Evolutionary conservation across 2,888 invertebrate species (phyloP), one percentile per base, ranked within the genome.

Genomic region (Drosophila yooni): DNA sequence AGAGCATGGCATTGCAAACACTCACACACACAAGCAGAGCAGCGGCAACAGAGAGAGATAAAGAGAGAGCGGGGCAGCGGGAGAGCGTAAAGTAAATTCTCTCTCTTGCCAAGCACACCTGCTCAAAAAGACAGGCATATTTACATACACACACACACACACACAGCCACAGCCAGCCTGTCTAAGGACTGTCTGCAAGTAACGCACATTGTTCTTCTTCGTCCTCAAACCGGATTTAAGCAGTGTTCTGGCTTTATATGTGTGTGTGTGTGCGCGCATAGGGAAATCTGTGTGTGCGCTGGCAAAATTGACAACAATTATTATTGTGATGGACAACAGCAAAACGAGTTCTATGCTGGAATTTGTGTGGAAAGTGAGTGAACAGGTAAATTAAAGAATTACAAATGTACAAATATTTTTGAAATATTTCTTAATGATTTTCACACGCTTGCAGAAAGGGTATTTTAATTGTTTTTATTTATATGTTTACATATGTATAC

Each of bases 141-240:
- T 77, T 76, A 76, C 77, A 76, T 76, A 63, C 64, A 48, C 31
- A 31, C 27, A 54, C 18, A 62, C 36, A 21, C 63, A 51, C 48
- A 58, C 52, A 46, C 18, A 56, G 15, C 11, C 33, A 7, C 15
- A 10, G 21, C 25, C 21, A 40, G 50, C 29, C 66, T 71, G 76
- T 77, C 76, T 76, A 72, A 76, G 76, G 78, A 76, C 74, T 63
- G 69, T 69, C 76, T 76, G 67, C 50, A 67, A 61, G 43, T 53
- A 64, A 54, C 67, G 43, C 72, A 63, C 54, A 38, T 13, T 38
- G 38, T 29, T n/a, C 29, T 56, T 56, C 71, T 43, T 53, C 61
- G 75, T 72, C 75, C 75, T 75, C 64, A 79, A 73, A 76, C 76
- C 79, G 76, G 76, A 76, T 76, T 76, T 64, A 36, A 60, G 25